phyloP scores from a whole-genome alignment of 2,888 invertebrate species.

The Tetheella fluctuosa region DNA sequence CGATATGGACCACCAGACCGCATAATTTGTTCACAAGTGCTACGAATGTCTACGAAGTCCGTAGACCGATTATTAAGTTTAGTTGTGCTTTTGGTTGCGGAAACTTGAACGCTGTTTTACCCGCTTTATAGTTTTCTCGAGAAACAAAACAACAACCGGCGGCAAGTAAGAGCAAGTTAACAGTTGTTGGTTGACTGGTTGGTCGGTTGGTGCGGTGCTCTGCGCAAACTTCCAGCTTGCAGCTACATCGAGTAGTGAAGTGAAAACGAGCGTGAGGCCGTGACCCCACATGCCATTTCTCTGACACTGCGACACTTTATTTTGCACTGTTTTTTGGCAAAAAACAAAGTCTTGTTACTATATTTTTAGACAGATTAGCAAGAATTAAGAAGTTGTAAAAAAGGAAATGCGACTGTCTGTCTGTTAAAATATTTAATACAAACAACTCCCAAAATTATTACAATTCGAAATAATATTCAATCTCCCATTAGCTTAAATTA shows the following conservation, averaged over 20 bases:
- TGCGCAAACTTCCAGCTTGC: slow-evolving; percentile 30
- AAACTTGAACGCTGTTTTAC: slow-evolving; percentile 29
- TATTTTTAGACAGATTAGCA: not conserved
- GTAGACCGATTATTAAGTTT: slow-evolving; percentile 39
- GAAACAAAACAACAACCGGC: slow-evolving; percentile 28
- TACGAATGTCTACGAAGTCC: slow-evolving; percentile 54
- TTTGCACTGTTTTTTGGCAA: not conserved
- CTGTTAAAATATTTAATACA: not conserved
- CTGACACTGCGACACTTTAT: slow-evolving; percentile 40
- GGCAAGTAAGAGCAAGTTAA: slow-evolving; percentile 30
- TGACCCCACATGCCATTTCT: slow-evolving; percentile 57
- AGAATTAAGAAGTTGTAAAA: not conserved
- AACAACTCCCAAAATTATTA: not conserved
- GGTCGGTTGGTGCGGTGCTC: slow-evolving; percentile 23
- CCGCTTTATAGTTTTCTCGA: slow-evolving; percentile 14
- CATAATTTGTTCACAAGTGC: slow-evolving; percentile 27
- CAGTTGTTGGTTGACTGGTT: slow-evolving; percentile 22
- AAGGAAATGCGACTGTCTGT: not conserved
- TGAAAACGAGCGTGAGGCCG: slow-evolving; percentile 58
- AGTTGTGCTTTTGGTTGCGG: slow-evolving; percentile 29
- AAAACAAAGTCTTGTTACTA: not conserved
- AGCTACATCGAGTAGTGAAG: slow-evolving; percentile 44
- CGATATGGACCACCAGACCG: not conserved
- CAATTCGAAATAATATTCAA: no score
- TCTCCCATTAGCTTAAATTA: no score